phyloP scores from a whole-genome alignment of 2,113 vertebrate genomes.

The Microtus richardsoni region DNA sequence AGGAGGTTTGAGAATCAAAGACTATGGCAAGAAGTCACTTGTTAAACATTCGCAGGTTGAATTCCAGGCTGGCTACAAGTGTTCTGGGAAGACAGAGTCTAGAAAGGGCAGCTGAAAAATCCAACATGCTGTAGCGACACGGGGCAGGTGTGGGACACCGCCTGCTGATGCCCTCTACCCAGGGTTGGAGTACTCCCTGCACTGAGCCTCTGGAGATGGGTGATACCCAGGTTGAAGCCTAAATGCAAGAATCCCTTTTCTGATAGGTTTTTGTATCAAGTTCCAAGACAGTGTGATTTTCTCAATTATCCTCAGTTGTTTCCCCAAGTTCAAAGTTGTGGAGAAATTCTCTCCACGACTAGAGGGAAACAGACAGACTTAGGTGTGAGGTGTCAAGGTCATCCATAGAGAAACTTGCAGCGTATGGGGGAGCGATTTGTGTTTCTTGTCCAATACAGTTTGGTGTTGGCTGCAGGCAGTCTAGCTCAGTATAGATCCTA shows the following conservation, averaged over 20 bases:
- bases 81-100: neutral
- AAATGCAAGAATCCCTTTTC: neutral
- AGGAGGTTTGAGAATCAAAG: neutral
- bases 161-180: neutral
- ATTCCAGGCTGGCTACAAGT: constrained; percentile 34
- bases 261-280: neutral
- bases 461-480: neutral
- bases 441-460: neutral
- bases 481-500: neutral
- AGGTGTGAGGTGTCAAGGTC: neutral
- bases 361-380: neutral
- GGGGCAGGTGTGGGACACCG: neutral
- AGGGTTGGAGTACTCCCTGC: neutral
- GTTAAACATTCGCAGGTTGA: constrained; percentile 8
- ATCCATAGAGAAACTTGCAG: neutral
- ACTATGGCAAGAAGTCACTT: constrained; percentile 2
- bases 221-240: neutral
- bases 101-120: neutral
- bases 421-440: neutral
- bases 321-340: constrained; percentile 25
- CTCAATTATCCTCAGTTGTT: neutral
- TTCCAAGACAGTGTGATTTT: neutral
- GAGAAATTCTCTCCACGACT: neutral
- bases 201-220: neutral
- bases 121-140: accelerated